These are phyloP conservation scores for Borostomias antarcticus DNA, from an alignment of 2,797 vertebrate species.

Conservation along the genomic window DNA sequence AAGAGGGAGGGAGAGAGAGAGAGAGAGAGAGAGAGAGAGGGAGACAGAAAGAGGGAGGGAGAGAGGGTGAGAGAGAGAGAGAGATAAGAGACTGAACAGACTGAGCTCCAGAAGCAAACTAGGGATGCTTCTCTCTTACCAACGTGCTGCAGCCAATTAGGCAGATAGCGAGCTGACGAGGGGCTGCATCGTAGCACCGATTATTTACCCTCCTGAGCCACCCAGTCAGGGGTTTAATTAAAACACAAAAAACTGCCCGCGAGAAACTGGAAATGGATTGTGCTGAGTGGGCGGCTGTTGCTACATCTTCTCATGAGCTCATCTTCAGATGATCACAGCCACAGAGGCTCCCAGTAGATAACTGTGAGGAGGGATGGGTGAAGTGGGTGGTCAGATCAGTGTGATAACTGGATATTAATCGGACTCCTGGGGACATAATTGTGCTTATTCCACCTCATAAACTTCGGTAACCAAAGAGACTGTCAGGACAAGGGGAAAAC, in stretches of 20 bases:
- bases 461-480: neutral
- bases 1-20: neutral
- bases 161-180: conserved; percentile 20
- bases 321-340: neutral
- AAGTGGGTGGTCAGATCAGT: neutral
- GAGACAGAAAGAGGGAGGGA: neutral
- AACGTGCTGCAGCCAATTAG: conserved; percentile 41
- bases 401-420: neutral
- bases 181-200: conserved; percentile 36
- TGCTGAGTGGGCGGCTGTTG: conserved; percentile 31
- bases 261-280: conserved; percentile 33
- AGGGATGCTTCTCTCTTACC: conserved; percentile 8
- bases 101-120: conserved; percentile 12
- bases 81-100: neutral
- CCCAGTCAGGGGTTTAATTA: conserved; percentile 54
- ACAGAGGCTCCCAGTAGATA: neutral
- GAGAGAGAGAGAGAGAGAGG: neutral
- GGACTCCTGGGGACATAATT: neutral
- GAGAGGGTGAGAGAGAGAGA: neutral
- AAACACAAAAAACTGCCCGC: conserved; percentile 48
- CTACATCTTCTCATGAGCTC: conserved; percentile 8
- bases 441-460: neutral
- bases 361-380: neutral
- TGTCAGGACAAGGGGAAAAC: neutral
- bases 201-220: conserved; percentile 58